Evolutionary conservation across 1,140 invertebrate genomes (phyloP).

Genomic region (Rhagoletis pomonella): DNA sequence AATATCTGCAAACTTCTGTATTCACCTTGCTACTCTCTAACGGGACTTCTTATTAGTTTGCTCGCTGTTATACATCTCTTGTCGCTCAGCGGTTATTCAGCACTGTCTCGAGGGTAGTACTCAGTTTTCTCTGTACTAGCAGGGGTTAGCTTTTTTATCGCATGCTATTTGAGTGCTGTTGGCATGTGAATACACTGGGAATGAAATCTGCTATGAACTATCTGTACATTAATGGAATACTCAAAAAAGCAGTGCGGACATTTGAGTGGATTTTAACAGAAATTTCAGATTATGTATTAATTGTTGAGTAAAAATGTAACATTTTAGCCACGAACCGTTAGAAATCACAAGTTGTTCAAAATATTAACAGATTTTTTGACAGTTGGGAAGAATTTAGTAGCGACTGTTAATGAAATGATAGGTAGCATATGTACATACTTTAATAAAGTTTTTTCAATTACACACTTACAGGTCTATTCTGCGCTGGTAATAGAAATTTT

Average conservation of each 20-base stretch:
- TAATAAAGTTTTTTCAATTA: too few relatives aligned
- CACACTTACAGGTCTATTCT: too few relatives aligned
- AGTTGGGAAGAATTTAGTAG: too few relatives aligned
- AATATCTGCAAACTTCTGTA: slow-evolving; percentile 25
- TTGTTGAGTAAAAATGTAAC: too few relatives aligned
- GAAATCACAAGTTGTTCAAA: too few relatives aligned
- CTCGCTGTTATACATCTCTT: too few relatives aligned
- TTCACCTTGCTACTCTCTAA: not conserved
- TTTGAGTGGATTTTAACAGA: not conserved
- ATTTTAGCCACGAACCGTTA: too few relatives aligned
- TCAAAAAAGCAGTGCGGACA: not conserved
- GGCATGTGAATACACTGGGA: not conserved
- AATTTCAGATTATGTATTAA: too few relatives aligned
- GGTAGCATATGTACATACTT: too few relatives aligned
- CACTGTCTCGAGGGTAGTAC: not conserved
- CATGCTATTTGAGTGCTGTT: not conserved
- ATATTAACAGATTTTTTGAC: too few relatives aligned
- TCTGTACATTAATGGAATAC: not conserved
- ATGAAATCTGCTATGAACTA: not conserved
- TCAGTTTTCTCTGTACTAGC: not conserved
- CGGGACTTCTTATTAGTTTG: not conserved
- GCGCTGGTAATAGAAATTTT: too few relatives aligned
- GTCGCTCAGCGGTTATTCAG: not conserved
- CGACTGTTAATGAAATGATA: too few relatives aligned
- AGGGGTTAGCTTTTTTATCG: not conserved